Base-by-base conservation (phyloP, 2,797 vertebrate genomes). In the Linurgus olivaceus region DNA sequence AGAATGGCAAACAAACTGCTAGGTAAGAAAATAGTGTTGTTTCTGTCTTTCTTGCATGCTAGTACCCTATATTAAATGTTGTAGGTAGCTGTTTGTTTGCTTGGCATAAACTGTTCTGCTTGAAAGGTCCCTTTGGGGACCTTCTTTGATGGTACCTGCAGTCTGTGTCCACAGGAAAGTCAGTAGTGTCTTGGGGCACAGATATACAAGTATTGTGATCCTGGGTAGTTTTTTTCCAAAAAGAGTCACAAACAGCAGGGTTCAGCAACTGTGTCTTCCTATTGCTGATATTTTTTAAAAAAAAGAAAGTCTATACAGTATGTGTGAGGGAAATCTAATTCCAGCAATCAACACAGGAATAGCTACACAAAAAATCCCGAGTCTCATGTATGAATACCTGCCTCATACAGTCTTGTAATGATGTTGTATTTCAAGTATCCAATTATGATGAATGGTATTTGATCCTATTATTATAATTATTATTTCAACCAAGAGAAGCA, bases 81-180 rank as follows among this genome's bases (percentile, higher is more conserved):
- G 66, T 77, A 71, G n/a, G 38, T 94, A 90, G 70, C 93, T 94
- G 70, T 54, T 96, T 57, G 37, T 84, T 92, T 4, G 6, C 71
- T 96, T 93, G 96, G 70, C 93, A 58, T 93, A 37, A 87, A 37
- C 72, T 81, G 42, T 94, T 96, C 54, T 94, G 73, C 83, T 92
- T 78, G 50, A 86, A 77, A 91, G 86, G 82, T 95, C 67, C 73
- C 54, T 37, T 86, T 75, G 86, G 86, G 85, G 40, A 42, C 4
- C 40, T 92, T 96, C 92, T 96, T 94, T 33, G 58, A 94, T 75
- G 9, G 25, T 88, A 12, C 74, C 45, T 93, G 55, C 67, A 82
- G 42, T 6, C 10, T 59, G 6, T 40, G 58, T 40, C 18, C 47
- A 52, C 84, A 90, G 96, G 75, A 94, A 91, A 71, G 73, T 86